These are phyloP conservation scores for Arenicola marina DNA, from an alignment of 2,888 invertebrate genomes.

Conservation along the genomic window DNA sequence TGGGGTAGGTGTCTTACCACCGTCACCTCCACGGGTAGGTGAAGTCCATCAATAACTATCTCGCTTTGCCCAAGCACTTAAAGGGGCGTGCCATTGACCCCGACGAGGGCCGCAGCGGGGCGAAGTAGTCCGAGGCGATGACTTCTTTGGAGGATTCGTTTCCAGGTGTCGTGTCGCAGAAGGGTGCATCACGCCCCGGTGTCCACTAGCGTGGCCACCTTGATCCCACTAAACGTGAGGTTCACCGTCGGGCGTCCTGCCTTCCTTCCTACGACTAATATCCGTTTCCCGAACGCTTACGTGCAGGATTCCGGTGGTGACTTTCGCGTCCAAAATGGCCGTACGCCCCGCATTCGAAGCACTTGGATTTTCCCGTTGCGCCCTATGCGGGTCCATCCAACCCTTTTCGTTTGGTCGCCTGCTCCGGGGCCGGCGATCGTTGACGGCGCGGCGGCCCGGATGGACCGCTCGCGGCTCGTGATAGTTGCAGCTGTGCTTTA, in stretches of 20 bases:
- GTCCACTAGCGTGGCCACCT: slow-evolving; percentile 5
- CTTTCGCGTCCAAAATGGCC: slow-evolving; percentile 2
- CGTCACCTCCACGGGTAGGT: background rate
- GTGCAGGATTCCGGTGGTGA: background rate
- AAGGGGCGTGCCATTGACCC: background rate
- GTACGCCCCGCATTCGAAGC: background rate
- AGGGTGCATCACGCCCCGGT: slow-evolving; percentile 8
- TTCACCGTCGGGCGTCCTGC: background rate
- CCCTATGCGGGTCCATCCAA: background rate
- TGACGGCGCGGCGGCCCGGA: too few relatives aligned
- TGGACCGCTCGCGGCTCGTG: too few relatives aligned
- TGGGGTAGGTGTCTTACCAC: background rate
- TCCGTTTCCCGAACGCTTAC: background rate
- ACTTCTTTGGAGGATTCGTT: background rate
- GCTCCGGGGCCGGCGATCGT: too few relatives aligned
- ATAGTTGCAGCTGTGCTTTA: too few relatives aligned
- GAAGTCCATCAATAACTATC: background rate
- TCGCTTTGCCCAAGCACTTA: background rate
- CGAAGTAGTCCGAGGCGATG: background rate
- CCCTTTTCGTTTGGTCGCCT: too few relatives aligned
- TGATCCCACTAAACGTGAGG: background rate
- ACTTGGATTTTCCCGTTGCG: background rate
- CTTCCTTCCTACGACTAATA: background rate
- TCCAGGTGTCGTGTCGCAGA: background rate
- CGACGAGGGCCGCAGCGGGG: background rate